These are phyloP conservation scores for Polylopha cassiicola DNA, from an alignment of 2,888 invertebrate species.

Conservation along the genomic window DNA sequence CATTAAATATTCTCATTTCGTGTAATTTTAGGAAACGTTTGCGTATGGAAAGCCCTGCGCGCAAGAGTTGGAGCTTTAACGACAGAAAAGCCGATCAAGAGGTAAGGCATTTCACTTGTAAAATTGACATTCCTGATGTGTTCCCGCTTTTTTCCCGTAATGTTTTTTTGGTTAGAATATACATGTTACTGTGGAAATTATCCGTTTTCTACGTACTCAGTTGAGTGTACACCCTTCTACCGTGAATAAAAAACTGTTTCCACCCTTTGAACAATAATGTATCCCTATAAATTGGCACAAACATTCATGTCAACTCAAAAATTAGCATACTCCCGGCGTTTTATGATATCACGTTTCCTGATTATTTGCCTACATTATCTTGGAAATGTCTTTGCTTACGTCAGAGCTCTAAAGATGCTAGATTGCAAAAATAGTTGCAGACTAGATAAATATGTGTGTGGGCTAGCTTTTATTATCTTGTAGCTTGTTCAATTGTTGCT, in stretches of 20 bases:
- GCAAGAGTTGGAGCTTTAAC: constrained; percentile 69
- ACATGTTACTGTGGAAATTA: too few relatives aligned
- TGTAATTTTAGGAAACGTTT: constrained; percentile 55
- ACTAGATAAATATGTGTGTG: too few relatives aligned
- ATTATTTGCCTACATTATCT: neutral
- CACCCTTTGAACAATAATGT: neutral
- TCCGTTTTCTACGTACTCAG: too few relatives aligned
- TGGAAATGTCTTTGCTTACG: too few relatives aligned
- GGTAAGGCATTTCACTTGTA: constrained; percentile 35
- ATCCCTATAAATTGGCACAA: neutral
- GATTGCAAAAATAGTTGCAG: too few relatives aligned
- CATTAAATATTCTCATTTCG: constrained; percentile 21
- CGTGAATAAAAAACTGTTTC: neutral
- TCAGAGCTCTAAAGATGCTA: too few relatives aligned
- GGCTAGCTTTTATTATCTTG: too few relatives aligned
- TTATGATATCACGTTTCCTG: too few relatives aligned
- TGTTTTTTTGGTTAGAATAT: constrained; percentile 38
- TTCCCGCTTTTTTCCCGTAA: constrained; percentile 52
- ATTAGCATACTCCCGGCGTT: too few relatives aligned
- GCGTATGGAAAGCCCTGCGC: constrained; percentile 46
- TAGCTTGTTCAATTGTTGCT: too few relatives aligned
- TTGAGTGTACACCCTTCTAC: too few relatives aligned
- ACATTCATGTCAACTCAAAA: too few relatives aligned
- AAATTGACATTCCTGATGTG: constrained; percentile 22
- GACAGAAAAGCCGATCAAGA: constrained; percentile 64